Conservation (phyloP, 2,797 vertebrate genomes). For the Botia almorhae region DNA sequence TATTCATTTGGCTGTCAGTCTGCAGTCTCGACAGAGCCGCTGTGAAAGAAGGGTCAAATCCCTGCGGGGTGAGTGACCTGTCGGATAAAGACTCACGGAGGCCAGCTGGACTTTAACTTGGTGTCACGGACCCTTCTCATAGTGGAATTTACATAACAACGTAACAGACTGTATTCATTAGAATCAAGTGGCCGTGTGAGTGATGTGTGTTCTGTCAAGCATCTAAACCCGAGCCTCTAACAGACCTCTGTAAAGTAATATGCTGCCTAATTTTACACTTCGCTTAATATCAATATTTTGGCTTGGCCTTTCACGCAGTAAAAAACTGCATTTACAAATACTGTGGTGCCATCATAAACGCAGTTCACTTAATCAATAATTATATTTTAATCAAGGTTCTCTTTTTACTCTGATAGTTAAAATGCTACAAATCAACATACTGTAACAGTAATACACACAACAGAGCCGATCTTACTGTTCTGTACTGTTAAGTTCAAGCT, state of each 20-base stretch:
- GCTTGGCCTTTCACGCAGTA: no score
- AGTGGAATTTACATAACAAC: constrained; percentile 62
- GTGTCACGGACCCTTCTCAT: constrained; percentile 30
- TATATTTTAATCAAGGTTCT: no score
- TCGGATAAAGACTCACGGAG: constrained; percentile 67
- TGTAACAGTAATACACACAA: no score
- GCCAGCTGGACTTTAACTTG: constrained; percentile 75
- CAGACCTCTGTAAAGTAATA: neutral
- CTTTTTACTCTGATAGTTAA: no score
- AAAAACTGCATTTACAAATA: neutral
- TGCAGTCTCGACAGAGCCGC: constrained; percentile 47
- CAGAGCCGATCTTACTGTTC: no score
- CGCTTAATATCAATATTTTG: neutral
- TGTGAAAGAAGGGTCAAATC: constrained; percentile 67
- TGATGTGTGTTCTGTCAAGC: constrained; percentile 12
- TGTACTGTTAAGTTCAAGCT: no score
- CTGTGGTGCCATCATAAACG: neutral
- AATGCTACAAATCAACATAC: no score
- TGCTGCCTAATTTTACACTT: neutral
- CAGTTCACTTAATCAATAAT: no score
- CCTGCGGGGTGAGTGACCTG: constrained; percentile 74
- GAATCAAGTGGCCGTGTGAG: constrained; percentile 29
- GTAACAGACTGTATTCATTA: constrained; percentile 56
- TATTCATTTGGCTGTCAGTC: constrained; percentile 70
- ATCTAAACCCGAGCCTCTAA: neutral